Base-by-base conservation (phyloP, 2,888 invertebrate genomes). In the Eledone cirrhosa region DNA sequence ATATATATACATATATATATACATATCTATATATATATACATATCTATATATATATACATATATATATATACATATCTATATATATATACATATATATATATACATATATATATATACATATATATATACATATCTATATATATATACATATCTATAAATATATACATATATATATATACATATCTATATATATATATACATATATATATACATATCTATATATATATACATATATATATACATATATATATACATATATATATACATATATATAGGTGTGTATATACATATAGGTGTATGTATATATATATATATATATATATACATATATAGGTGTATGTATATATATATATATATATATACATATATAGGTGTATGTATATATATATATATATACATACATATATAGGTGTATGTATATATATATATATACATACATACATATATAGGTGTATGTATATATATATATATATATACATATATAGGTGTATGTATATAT, bases 71-170 rank as follows among this genome's bases (percentile, higher is more conserved):
- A 69, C n/a, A 69, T 69, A 69, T 69, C 13, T 69, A 69, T 69
- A 69, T 69, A 69, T n/a, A 69, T 69, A 16, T 16, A 69, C n/a
- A 69, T 69, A 69, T 69, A 69, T 69, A 69, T 69, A 69, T 69
- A 69, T 69, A 27, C n/a, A 69, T 69, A 69, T 69, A 69, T 69
- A 69, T 69, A 69, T 69, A 69, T 69, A 69, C n/a, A 69, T 69
- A 69, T 69, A 69, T 69, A 69, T 69, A 69, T 69, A 69, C n/a
- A 69, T 69, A 69, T 69, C 13, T 69, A n/a, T 16, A 69, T 69
- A n/a, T 69, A n/a, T 69, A 69, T 69, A 69, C 13, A 16, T 69
- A n/a, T 69, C 13, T 69, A 69, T 69, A 16, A 16, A 14, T 69
- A 27, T 27, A 69, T 29, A 27, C 24, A 27, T 29, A 69, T 69